phyloP scores from a whole-genome alignment of 1,140 invertebrate genomes.

The Copidosoma floridanum region DNA sequence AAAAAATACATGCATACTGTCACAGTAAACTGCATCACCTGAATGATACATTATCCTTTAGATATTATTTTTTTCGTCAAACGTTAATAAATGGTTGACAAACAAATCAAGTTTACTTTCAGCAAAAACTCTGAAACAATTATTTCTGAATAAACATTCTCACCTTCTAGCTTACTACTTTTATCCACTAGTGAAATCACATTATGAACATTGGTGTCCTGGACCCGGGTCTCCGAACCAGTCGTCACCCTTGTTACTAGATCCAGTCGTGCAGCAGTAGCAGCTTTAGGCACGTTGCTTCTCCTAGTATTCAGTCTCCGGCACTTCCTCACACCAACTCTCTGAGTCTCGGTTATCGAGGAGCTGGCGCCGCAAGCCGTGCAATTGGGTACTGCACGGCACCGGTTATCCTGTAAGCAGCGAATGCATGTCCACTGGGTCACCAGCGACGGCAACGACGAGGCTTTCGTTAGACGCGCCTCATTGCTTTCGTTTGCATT shows the following conservation, averaged over 20 bases:
- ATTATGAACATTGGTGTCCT: conserved; percentile 37
- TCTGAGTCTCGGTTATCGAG: conserved; percentile 46
- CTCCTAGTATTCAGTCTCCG: conserved; percentile 46
- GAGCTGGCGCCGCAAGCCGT: conserved; percentile 52
- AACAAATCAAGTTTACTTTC: background rate
- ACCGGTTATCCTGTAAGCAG: conserved; percentile 49
- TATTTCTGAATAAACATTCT: background rate
- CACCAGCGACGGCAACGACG: conserved; percentile 48
- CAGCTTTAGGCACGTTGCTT: conserved; percentile 33
- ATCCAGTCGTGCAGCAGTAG: conserved; percentile 35
- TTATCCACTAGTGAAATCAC: conserved; percentile 34
- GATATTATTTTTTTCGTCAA: background rate
- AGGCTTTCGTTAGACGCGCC: conserved; percentile 36
- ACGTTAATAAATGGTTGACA: background rate
- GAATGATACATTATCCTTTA: background rate
- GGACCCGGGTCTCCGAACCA: conserved; percentile 38
- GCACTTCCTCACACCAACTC: conserved; percentile 49
- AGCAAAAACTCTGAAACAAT: background rate
- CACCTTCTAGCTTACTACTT: conserved; percentile 39
- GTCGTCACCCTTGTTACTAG: conserved; percentile 40
- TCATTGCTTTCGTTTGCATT: conserved; percentile 30
- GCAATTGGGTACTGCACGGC: conserved; percentile 46
- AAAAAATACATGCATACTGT: background rate
- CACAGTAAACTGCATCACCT: background rate
- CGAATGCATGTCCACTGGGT: conserved; percentile 54